A percentile compares a stretch with the other conserved stretches of the same genome.
phyloP scores from a whole-genome alignment of 2,113 vertebrate genomes.

The Corythoichthys intestinalis region DNA sequence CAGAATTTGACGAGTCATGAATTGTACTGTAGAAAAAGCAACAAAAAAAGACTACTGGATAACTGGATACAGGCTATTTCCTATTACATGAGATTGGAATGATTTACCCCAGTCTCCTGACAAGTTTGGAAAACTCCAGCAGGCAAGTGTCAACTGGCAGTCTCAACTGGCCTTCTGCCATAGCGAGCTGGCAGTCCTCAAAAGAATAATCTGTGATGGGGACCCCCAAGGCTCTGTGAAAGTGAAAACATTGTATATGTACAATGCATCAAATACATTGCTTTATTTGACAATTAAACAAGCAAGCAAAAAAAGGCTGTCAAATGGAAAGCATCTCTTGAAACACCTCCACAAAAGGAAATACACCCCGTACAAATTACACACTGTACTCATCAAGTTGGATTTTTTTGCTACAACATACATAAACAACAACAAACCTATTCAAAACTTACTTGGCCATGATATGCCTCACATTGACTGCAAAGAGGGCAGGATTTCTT shows the following conservation, averaged over 20 bases:
- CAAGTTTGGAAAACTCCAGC: constrained; percentile 90
- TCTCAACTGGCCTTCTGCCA: constrained; percentile 90
- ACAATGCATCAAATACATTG: constrained; percentile 21
- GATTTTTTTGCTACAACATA: neutral
- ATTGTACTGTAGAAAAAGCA: neutral
- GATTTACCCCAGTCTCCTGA: constrained; percentile 89
- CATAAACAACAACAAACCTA: neutral
- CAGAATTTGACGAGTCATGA: neutral
- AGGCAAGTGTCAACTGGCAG: constrained; percentile 89
- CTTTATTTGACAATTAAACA: neutral
- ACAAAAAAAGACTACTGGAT: no score
- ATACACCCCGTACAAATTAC: neutral
- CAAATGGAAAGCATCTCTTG: neutral
- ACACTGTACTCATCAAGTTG: neutral
- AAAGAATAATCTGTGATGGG: constrained; percentile 94
- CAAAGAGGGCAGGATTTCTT: constrained; percentile 85
- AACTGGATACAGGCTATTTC: neutral
- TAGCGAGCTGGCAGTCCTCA: constrained; percentile 95
- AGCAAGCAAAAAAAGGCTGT: neutral
- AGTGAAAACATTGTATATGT: constrained; percentile 30
- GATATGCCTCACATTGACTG: constrained; percentile 86
- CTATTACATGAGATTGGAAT: constrained; percentile 27
- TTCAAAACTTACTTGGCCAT: constrained; percentile 82
- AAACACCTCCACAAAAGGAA: neutral
- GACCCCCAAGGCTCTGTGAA: constrained; percentile 82